Percentiles rank a stretch among this genome's conserved stretches.
These are phyloP conservation scores for Odocoileus hemionus DNA, from an alignment of 2,113 vertebrate genomes.

Conservation along the genomic window DNA sequence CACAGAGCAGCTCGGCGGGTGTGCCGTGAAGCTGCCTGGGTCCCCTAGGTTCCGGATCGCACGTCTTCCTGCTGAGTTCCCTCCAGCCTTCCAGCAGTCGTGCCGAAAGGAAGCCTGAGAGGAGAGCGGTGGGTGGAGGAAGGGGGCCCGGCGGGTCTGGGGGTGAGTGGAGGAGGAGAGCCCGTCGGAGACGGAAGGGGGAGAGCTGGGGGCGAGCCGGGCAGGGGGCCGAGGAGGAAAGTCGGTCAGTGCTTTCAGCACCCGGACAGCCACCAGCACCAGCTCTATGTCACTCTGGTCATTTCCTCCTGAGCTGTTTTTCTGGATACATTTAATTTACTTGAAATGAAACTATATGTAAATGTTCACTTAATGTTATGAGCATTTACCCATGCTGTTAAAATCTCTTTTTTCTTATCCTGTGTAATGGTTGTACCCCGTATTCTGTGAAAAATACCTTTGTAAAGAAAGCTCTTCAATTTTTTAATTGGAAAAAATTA, in stretches of 20 bases:
- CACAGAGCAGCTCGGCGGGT: neutral
- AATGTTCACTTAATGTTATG: neutral
- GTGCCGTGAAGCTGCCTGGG: neutral
- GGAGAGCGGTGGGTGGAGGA: neutral
- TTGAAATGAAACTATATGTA: neutral
- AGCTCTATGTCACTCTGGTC: neutral
- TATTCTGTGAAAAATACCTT: neutral
- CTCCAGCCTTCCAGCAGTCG: neutral
- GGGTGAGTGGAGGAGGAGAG: neutral
- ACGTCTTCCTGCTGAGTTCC: too few species aligned
- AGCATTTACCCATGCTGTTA: neutral
- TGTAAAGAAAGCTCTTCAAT: neutral
- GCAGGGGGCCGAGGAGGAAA: too few species aligned
- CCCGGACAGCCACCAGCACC: too few species aligned
- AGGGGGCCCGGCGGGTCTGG: neutral
- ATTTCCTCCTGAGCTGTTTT: neutral
- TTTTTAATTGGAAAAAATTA: neutral
- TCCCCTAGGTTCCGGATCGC: neutral
- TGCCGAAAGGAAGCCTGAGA: neutral
- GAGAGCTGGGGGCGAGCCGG: rapidly evolving
- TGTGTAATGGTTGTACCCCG: neutral
- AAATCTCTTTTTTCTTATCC: neutral
- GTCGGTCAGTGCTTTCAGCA: neutral
- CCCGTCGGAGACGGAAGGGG: neutral
- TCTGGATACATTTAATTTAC: neutral